phyloP scores from a whole-genome alignment of 2,888 invertebrate species.

The Tetanocera ferruginea region DNA sequence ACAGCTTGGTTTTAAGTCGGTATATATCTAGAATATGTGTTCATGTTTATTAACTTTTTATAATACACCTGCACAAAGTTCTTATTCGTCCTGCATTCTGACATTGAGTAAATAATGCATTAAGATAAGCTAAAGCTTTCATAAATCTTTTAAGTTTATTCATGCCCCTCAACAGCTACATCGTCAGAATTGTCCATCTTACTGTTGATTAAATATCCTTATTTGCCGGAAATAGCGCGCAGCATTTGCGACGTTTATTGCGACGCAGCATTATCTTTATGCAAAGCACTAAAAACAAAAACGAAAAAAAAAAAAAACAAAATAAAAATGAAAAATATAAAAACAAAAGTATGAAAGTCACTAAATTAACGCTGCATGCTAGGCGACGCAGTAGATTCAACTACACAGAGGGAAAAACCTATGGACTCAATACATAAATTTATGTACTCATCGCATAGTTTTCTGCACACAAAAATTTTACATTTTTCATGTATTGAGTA shows the following conservation, averaged over 20 bases:
- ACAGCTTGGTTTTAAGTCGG: no score
- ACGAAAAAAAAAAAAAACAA: neutral
- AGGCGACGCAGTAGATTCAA: neutral
- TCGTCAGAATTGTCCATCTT: neutral
- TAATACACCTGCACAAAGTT: neutral
- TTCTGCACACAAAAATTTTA: no score
- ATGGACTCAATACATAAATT: no score
- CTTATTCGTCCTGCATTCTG: conserved; percentile 4
- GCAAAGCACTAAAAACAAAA: neutral
- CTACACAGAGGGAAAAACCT: no score
- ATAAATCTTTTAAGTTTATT: conserved; percentile 14
- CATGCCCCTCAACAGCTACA: neutral
- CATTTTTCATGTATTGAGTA: no score
- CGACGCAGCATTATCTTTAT: conserved; percentile 11
- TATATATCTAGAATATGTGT: no score
- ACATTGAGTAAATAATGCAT: conserved; percentile 21
- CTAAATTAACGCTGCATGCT: conserved; percentile 21
- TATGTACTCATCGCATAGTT: no score
- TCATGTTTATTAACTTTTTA: no score
- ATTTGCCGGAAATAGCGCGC: conserved; percentile 23
- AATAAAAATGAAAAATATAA: neutral
- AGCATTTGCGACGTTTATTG: conserved; percentile 5
- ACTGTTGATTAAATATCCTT: conserved; percentile 29
- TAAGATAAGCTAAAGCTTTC: conserved; percentile 26
- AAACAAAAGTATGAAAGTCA: conserved; percentile 25